A percentile compares a stretch with the other conserved stretches of the same genome.
Evolutionary conservation across 2,888 invertebrate species (phyloP).

Genomic region (Drosophila subquinaria): DNA sequence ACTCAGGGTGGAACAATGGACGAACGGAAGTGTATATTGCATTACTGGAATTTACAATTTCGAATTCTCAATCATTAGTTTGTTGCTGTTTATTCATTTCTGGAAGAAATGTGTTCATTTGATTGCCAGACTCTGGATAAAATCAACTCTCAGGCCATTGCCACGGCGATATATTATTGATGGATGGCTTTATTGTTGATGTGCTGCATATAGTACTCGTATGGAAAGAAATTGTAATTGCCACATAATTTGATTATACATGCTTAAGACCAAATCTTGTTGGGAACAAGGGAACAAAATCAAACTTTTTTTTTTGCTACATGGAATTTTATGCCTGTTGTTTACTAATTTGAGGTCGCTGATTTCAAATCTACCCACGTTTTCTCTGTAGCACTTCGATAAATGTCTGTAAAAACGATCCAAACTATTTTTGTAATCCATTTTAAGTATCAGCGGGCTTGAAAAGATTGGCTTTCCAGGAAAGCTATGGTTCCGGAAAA

Average conservation of each 20-base stretch:
- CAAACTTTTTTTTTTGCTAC: no score
- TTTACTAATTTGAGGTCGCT: no score
- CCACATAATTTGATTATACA: neutral
- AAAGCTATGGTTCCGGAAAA: no score
- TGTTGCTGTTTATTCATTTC: conserved; percentile 41
- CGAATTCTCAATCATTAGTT: conserved; percentile 21
- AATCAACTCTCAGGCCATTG: conserved; percentile 34
- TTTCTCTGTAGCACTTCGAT: no score
- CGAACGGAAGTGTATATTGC: conserved; percentile 40
- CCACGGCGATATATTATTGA: conserved; percentile 24
- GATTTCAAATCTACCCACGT: no score
- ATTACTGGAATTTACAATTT: conserved; percentile 20
- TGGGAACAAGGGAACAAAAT: no score
- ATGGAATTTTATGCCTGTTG: no score
- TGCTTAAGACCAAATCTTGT: no score
- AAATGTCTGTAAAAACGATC: no score
- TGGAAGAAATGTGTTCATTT: conserved; percentile 18
- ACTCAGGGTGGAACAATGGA: conserved; percentile 33
- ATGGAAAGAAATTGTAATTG: neutral
- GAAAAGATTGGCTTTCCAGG: no score
- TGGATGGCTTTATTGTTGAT: conserved; percentile 19
- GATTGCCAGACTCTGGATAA: conserved; percentile 21
- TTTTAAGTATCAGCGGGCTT: no score
- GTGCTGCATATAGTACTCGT: neutral
- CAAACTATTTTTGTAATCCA: no score